phyloP scores from a whole-genome alignment of 2,797 vertebrate species.

The Craterocephalus amniculus region DNA sequence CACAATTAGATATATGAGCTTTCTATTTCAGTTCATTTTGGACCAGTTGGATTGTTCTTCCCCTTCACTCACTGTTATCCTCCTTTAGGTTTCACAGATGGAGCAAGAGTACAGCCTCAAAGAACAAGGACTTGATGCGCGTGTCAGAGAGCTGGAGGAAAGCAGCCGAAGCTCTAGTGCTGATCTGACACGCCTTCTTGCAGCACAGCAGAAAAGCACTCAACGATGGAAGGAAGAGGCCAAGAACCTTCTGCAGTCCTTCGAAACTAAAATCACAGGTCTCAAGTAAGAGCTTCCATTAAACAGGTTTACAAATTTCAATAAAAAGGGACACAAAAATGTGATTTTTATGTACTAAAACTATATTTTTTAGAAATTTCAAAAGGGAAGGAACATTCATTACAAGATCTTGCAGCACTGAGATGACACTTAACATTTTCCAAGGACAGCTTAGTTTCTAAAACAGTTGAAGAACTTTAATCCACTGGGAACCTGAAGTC shows the following conservation, averaged over 20 bases:
- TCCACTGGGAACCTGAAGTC: too few relatives aligned
- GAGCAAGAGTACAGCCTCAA: constrained; percentile 90
- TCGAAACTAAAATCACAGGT: constrained; percentile 84
- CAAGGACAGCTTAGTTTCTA: background rate
- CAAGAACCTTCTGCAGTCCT: constrained; percentile 83
- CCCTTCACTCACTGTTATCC: background rate
- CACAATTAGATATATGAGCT: background rate
- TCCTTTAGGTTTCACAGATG: constrained; percentile 88
- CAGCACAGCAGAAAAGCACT: constrained; percentile 89
- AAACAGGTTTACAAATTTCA: background rate
- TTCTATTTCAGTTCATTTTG: background rate
- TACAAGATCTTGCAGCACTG: too few relatives aligned
- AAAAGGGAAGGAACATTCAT: too few relatives aligned
- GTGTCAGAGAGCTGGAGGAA: constrained; percentile 90
- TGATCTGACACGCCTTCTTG: constrained; percentile 87
- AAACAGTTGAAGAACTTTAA: too few relatives aligned
- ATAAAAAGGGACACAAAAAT: background rate
- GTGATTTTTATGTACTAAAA: background rate
- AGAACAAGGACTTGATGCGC: constrained; percentile 86
- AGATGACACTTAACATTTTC: background rate
- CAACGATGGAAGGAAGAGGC: constrained; percentile 91
- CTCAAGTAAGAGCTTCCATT: constrained; percentile 85
- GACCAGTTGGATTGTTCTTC: background rate
- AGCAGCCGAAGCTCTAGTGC: constrained; percentile 81
- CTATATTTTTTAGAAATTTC: too few relatives aligned